phyloP scores from a whole-genome alignment of 37 sponge, comb jelly and placozoan species.

The Hexactinellida sp. region DNA sequence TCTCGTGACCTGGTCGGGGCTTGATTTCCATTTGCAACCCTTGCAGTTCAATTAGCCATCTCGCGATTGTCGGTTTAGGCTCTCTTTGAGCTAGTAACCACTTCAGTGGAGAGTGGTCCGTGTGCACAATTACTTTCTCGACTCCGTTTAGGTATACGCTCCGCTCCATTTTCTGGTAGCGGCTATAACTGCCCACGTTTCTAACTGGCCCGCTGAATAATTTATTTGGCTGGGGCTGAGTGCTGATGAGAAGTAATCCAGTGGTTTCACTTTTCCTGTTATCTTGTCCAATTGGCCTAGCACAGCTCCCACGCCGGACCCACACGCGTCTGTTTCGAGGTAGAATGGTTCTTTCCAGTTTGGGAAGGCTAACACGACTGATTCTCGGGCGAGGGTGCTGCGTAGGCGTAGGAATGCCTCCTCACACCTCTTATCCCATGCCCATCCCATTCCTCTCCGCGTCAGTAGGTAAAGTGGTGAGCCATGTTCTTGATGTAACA shows the following conservation, averaged over 20 bases:
- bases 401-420: slow-evolving; percentile 6
- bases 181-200: slow-evolving; percentile 29
- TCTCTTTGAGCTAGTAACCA: background rate
- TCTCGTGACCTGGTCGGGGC: slow-evolving; percentile 23
- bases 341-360: background rate
- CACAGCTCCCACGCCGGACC: slow-evolving; percentile 34
- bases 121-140: slow-evolving; percentile 10
- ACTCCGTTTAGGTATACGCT: slow-evolving; percentile 20
- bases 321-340: slow-evolving; percentile 29
- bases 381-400: background rate
- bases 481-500: slow-evolving; percentile 24
- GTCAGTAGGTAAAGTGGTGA: slow-evolving; percentile 18
- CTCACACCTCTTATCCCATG: slow-evolving; percentile 16
- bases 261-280: background rate
- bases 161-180: slow-evolving; percentile 23
- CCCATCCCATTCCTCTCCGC: slow-evolving; percentile 13
- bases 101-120: slow-evolving; percentile 31
- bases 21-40: slow-evolving; percentile 28
- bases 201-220: slow-evolving; percentile 23
- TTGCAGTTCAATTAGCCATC: slow-evolving; percentile 35
- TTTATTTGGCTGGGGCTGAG: slow-evolving; percentile 13
- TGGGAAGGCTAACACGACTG: slow-evolving; percentile 21
- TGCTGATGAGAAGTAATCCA: background rate
- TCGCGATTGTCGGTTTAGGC: slow-evolving; percentile 28
- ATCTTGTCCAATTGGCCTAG: slow-evolving; percentile 6